Evolutionary conservation across 2,113 vertebrate species (phyloP), one percentile per base, ranked within the genome.

Genomic region (Brienomyrus longianalis): DNA sequence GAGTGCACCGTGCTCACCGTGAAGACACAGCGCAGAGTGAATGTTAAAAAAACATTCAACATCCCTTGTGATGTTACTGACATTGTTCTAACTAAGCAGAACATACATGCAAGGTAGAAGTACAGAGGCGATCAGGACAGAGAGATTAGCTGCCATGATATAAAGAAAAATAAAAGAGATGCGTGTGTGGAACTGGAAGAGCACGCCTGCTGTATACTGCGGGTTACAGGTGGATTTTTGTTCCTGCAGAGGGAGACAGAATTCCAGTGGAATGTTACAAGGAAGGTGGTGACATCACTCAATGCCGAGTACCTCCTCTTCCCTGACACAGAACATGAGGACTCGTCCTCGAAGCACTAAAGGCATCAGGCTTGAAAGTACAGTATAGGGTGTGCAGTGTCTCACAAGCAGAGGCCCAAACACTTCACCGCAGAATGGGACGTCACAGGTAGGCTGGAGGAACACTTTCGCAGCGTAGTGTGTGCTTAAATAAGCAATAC

Each of bases 201-300:
- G 89, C 91, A 93, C 93, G 93, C 95, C 96, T 95, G 96, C 95
- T 95, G 95, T 95, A 50, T 95, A 95, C 94, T 96, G 96, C 92
- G 96, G 94, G 88, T 95, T 95, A 62, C 95, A 96, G 94, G 95
- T 96, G 90, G 95, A 96, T 94, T 95, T 97, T 93, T 96, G 94
- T 95, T 96, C 96, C 96, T 96, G 95, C 85, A 2, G 54, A 90
- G 87, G 92, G 85, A 91, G 88, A 19, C 91, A 91, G 92, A 84
- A 90, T 91, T 39, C 59, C 88, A 83, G 89, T 0, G 91, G 80
- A 92, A 88, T 0, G 39, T 8, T 51, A 70, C 85, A 45, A 56
- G 50, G 11, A 56, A 83, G 59, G 21, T 83, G 77, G 88, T 35
- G 52, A 66, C 35, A 7, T 50, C 45, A 83, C 90, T 0, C 48